A percentile compares a stretch with the other conserved stretches of the same genome.
phyloP scores from a whole-genome alignment of 2,113 vertebrate genomes.

The Oenanthe oenanthe region DNA sequence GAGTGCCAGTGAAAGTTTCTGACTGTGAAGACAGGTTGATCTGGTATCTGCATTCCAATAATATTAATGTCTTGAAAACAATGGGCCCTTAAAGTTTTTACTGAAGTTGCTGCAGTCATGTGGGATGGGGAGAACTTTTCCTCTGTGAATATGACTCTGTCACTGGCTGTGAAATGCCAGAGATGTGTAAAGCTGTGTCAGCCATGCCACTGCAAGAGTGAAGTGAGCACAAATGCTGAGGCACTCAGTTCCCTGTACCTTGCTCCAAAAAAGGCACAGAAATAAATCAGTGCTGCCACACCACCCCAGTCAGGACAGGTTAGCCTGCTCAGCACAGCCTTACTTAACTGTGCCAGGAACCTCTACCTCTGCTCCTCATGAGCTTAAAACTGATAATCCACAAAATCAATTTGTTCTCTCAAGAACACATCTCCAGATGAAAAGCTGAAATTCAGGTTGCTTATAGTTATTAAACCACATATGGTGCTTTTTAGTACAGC shows the following conservation, averaged over 20 bases:
- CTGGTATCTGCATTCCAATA: not conserved
- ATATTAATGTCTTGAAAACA: not conserved
- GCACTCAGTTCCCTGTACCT: not conserved
- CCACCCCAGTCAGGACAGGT: not conserved
- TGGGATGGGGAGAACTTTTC: accelerated
- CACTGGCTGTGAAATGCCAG: not conserved
- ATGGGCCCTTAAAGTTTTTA: not conserved
- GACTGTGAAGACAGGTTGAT: not conserved
- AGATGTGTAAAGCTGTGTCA: not conserved
- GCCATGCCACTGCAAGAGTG: not conserved
- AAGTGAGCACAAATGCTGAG: not conserved
- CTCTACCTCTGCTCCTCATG: not conserved
- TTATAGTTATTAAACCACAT: not conserved
- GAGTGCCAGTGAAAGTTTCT: not conserved
- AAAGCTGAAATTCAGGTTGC: constrained; percentile 20
- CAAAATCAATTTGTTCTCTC: constrained; percentile 41
- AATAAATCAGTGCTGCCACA: not conserved
- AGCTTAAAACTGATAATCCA: constrained; percentile 4
- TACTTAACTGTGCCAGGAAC: not conserved
- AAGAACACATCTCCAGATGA: not conserved
- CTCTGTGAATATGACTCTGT: not conserved
- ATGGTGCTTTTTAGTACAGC: not conserved
- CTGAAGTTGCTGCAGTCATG: not conserved
- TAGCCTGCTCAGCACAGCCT: not conserved
- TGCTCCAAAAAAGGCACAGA: not conserved